Conservation (phyloP, 2,888 invertebrate species). For the Aphrophora alni region DNA sequence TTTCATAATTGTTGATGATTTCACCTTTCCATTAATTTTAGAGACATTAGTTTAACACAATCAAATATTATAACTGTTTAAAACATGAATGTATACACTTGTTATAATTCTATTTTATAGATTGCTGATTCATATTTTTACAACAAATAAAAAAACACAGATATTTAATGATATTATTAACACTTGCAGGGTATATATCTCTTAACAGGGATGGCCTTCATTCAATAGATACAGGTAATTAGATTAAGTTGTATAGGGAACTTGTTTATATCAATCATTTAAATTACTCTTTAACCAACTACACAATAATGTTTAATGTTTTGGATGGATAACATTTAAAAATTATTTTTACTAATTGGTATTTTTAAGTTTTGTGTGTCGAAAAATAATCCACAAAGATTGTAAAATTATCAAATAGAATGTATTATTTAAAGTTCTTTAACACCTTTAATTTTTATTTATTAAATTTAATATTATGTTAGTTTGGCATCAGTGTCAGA, state of each 20-base stretch:
- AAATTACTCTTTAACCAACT: neutral
- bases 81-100: conserved; percentile 47
- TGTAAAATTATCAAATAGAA: too few relatives aligned
- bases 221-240: conserved; percentile 50
- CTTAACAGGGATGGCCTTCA: conserved; percentile 48
- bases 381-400: too few relatives aligned
- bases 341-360: too few relatives aligned
- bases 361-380: too few relatives aligned
- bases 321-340: neutral
- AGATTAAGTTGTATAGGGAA: conserved; percentile 42
- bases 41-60: conserved; percentile 18
- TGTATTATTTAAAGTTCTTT: too few relatives aligned
- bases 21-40: neutral
- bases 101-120: conserved; percentile 46
- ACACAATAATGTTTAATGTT: neutral
- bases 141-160: conserved; percentile 35
- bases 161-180: conserved; percentile 39
- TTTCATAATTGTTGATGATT: neutral
- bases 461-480: too few relatives aligned
- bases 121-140: conserved; percentile 49
- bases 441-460: too few relatives aligned
- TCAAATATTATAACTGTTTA: conserved; percentile 18
- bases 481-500: too few relatives aligned
- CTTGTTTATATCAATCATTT: conserved; percentile 3
- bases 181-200: conserved; percentile 51